Percentiles rank a stretch among this genome's conserved stretches.
Evolutionary conservation across 2,888 invertebrate species (phyloP).

Genomic region (Apotomis turbidana): DNA sequence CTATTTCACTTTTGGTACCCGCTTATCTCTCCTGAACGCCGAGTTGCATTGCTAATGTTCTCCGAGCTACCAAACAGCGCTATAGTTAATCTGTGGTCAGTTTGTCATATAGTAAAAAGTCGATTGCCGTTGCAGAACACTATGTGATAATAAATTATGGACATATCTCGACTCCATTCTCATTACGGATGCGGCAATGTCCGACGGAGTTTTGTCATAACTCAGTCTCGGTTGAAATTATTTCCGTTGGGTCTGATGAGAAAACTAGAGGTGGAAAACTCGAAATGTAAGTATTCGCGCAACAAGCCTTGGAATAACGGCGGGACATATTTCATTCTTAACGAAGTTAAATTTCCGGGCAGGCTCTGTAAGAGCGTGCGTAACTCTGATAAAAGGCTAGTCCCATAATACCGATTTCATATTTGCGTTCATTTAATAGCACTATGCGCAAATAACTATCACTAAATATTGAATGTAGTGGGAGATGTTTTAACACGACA

Average conservation of each 20-base stretch:
- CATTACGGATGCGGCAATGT: slow-evolving; percentile 83
- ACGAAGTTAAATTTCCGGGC: slow-evolving; percentile 83
- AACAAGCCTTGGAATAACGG: slow-evolving; percentile 82
- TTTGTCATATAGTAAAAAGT: slow-evolving; percentile 58
- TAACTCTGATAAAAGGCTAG: slow-evolving; percentile 80
- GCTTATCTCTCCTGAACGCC: slow-evolving; percentile 61
- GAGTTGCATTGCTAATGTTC: slow-evolving; percentile 55
- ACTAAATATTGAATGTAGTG: not conserved
- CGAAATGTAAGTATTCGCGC: slow-evolving; percentile 80
- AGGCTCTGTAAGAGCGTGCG: slow-evolving; percentile 79
- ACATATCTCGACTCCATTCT: slow-evolving; percentile 81
- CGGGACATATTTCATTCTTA: slow-evolving; percentile 83
- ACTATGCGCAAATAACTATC: slow-evolving; percentile 10
- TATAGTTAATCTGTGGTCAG: slow-evolving; percentile 45
- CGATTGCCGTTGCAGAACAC: slow-evolving; percentile 62
- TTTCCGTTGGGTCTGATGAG: slow-evolving; percentile 82
- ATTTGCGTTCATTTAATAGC: slow-evolving; percentile 57
- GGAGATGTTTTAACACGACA: no score
- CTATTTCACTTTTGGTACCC: slow-evolving; percentile 68
- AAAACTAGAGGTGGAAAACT: slow-evolving; percentile 81
- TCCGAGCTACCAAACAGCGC: slow-evolving; percentile 44
- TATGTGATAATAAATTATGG: slow-evolving; percentile 79
- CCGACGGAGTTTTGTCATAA: slow-evolving; percentile 83
- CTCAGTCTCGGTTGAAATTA: slow-evolving; percentile 83
- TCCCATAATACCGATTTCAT: slow-evolving; percentile 68